Percentiles rank a stretch among this genome's conserved stretches.
Conservation (phyloP, 2,888 invertebrate species). For the Podotricha telesiphe region DNA sequence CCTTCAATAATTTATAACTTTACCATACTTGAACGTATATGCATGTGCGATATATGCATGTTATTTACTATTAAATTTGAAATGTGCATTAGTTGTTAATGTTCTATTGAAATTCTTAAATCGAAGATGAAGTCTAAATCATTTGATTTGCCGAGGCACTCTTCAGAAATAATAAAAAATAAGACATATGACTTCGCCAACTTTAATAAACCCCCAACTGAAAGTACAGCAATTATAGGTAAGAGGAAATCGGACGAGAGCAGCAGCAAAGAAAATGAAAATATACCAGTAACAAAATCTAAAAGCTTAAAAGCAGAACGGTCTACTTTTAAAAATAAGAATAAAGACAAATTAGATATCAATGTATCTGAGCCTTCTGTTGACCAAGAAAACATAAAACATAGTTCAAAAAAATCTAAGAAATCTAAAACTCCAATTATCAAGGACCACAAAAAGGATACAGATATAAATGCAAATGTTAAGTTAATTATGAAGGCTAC, state of each 20-base stretch:
- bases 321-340: conserved; percentile 54
- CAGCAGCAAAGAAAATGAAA: conserved; percentile 46
- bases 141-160: conserved; percentile 49
- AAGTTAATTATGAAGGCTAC: conserved; percentile 66
- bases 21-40: conserved; percentile 4
- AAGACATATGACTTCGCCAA: conserved; percentile 63
- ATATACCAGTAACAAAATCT: conserved; percentile 44
- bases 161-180: conserved; percentile 50
- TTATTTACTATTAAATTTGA: neutral
- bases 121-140: conserved; percentile 62
- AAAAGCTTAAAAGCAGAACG: conserved; percentile 49
- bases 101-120: neutral
- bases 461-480: conserved; percentile 48
- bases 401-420: conserved; percentile 45
- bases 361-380: conserved; percentile 55
- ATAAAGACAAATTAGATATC: conserved; percentile 52
- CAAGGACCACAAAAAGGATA: conserved; percentile 35
- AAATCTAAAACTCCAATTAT: conserved; percentile 53
- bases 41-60: neutral
- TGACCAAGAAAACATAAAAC: conserved; percentile 52
- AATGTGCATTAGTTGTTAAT: neutral
- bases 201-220: conserved; percentile 62
- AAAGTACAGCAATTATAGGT: conserved; percentile 50
- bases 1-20: conserved; percentile 4
- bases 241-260: conserved; percentile 48